Conservation (phyloP, 2,888 invertebrate genomes). For the Melanophora roralis region DNA sequence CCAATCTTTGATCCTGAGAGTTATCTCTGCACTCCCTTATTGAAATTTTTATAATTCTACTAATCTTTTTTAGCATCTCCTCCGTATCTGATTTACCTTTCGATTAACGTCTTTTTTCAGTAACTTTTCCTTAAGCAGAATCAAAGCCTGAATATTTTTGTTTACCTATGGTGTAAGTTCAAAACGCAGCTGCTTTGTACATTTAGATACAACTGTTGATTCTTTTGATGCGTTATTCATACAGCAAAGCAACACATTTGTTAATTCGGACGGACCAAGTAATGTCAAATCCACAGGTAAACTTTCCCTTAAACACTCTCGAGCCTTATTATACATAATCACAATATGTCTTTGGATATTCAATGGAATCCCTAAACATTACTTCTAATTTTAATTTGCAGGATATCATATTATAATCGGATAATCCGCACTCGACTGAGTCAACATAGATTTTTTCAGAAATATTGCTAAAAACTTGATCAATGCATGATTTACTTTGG, state of each 20-base stretch:
- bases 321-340: neutral
- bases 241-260: neutral
- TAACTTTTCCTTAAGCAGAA: neutral
- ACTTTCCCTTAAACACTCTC: neutral
- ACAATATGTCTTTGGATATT: neutral
- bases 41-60: neutral
- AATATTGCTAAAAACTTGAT: slow-evolving; percentile 20
- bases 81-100: neutral
- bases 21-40: neutral
- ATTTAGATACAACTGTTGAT: neutral
- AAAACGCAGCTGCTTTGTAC: neutral
- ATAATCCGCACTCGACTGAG: neutral
- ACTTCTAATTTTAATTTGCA: neutral
- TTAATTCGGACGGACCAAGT: neutral
- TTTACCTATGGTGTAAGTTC: slow-evolving; percentile 17
- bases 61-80: neutral
- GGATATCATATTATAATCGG: neutral
- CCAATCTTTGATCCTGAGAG: neutral
- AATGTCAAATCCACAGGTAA: neutral
- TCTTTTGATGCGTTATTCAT: neutral
- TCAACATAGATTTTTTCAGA: neutral
- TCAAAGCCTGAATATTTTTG: too few relatives aligned
- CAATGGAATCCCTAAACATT: neutral
- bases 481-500: neutral
- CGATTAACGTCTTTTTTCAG: neutral